A percentile compares a stretch with the other conserved stretches of the same genome.
phyloP scores from a whole-genome alignment of 2,888 invertebrate species.

The Cephus pulcher region DNA sequence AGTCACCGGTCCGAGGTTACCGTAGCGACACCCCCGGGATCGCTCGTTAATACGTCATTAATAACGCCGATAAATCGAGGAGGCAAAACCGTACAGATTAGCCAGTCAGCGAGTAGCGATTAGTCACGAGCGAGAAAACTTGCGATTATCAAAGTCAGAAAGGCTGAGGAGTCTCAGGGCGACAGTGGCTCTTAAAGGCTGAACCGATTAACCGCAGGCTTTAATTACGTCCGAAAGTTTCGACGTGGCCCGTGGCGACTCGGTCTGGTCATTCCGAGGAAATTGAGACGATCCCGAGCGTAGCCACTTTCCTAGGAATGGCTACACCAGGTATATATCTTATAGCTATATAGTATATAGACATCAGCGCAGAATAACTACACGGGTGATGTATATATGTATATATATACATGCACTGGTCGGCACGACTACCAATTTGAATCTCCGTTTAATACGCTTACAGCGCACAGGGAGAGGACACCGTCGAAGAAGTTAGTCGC shows the following conservation, averaged over 20 bases:
- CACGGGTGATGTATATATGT: neutral
- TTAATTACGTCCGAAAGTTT: neutral
- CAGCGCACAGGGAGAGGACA: neutral
- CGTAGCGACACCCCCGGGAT: conserved; percentile 14
- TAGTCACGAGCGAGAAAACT: neutral
- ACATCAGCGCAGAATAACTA: neutral
- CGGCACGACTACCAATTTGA: neutral
- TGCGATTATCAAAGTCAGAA: neutral
- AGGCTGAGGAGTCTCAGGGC: neutral
- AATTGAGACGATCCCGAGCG: neutral
- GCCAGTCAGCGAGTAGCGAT: neutral
- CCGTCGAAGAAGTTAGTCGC: neutral
- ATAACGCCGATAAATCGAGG: conserved; percentile 32
- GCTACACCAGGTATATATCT: neutral
- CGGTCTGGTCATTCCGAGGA: neutral
- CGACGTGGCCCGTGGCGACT: neutral
- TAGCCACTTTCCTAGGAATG: neutral
- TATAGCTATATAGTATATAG: neutral
- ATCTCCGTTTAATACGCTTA: neutral
- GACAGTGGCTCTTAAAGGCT: neutral
- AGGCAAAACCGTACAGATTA: neutral
- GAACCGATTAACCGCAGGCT: neutral
- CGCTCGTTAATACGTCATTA: conserved; percentile 23
- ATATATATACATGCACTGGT: neutral
- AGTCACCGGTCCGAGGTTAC: conserved; percentile 16